Percentiles rank a stretch among this genome's conserved stretches.
These are phyloP conservation scores for Hystrix brachyura DNA, from an alignment of 2,113 vertebrate genomes.

Conservation along the genomic window DNA sequence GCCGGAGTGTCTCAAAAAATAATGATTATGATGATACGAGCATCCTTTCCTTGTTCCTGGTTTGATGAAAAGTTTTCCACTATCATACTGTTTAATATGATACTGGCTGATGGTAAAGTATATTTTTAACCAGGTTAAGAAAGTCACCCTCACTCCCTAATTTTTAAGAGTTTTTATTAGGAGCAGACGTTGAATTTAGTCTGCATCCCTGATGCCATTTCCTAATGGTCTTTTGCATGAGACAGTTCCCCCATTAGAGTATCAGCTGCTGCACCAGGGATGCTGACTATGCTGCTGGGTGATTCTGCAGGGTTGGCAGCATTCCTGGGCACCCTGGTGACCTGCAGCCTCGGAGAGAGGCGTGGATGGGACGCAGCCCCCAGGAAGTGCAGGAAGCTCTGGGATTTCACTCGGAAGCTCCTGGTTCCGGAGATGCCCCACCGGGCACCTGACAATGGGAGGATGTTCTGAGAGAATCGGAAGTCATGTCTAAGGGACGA, in stretches of 20 bases:
- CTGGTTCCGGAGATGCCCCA: not conserved
- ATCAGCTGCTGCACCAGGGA: not conserved
- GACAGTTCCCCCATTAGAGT: not conserved
- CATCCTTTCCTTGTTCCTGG: not conserved
- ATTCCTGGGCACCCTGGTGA: not conserved
- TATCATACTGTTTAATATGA: not conserved
- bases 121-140: slow-evolving; percentile 39
- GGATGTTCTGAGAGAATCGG: not conserved
- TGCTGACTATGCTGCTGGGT: not conserved
- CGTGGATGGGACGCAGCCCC: not conserved
- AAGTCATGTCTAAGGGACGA: no score
- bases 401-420: not conserved
- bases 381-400: not conserved
- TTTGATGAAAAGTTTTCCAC: slow-evolving; percentile 16
- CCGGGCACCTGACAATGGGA: not conserved
- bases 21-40: not conserved
- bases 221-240: not conserved
- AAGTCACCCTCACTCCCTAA: not conserved
- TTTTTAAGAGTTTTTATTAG: slow-evolving; percentile 27
- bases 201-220: not conserved
- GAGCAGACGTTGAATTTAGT: slow-evolving; percentile 5
- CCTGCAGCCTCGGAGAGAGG: not conserved
- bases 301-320: not conserved
- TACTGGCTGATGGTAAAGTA: not conserved
- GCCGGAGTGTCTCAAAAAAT: slow-evolving; percentile 8